Evolutionary conservation across 2,797 vertebrate species (phyloP).

Genomic region (Enteromius radiatus): DNA sequence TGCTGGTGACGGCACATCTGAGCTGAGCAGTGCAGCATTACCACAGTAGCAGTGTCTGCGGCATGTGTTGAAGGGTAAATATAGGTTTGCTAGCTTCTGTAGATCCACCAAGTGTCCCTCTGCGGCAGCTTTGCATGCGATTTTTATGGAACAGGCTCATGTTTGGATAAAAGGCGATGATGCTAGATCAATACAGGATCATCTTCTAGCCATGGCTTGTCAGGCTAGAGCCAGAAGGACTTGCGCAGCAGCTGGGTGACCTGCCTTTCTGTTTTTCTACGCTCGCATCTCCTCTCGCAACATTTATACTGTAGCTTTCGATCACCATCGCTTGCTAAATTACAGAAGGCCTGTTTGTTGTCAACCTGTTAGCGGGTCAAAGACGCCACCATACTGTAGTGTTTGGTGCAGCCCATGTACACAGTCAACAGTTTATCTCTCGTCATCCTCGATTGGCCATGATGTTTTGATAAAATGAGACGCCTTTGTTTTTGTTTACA

Average conservation of each 20-base stretch:
- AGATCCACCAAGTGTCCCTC: conserved; percentile 62
- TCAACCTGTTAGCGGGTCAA: conserved; percentile 31
- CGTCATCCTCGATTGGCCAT: conserved; percentile 9
- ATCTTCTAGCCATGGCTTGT: conserved; percentile 44
- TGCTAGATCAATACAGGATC: conserved; percentile 51
- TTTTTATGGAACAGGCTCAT: conserved; percentile 15
- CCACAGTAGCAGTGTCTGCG: conserved; percentile 75
- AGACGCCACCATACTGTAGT: conserved; percentile 10
- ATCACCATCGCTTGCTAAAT: conserved; percentile 73
- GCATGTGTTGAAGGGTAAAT: conserved; percentile 78
- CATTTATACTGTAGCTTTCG: conserved; percentile 64
- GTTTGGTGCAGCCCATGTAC: conserved; percentile 58
- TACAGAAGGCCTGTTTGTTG: conserved; percentile 76
- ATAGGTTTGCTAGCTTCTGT: conserved; percentile 70
- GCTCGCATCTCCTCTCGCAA: conserved; percentile 61
- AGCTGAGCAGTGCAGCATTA: conserved; percentile 76
- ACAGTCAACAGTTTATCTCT: conserved; percentile 40
- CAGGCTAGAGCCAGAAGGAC: conserved; percentile 65
- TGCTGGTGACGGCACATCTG: conserved; percentile 37
- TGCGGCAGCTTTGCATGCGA: conserved; percentile 14
- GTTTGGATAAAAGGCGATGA: conserved; percentile 45
- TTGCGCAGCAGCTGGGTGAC: conserved; percentile 69
- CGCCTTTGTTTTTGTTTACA: conserved; percentile 33
- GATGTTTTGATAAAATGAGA: background rate
- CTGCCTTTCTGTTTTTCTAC: conserved; percentile 72